Base-by-base conservation (phyloP, 2,113 vertebrate genomes). In the Lophius piscatorius region DNA sequence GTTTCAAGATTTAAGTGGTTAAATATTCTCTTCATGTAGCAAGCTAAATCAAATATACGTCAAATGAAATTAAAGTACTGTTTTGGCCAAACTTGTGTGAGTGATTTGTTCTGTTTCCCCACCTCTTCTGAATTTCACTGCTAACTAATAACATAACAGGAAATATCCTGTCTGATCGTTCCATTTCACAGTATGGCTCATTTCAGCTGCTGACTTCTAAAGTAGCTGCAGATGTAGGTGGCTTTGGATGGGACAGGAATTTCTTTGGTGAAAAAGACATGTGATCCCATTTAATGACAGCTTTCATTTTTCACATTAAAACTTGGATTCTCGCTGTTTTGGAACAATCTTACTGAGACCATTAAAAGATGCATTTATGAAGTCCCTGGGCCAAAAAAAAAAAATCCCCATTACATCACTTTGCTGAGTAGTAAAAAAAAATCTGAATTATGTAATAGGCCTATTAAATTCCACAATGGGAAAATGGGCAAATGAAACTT, bases 181-280 rank as follows among this genome's bases (percentile, higher is more conserved):
- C 54, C 42, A 60, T 49, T 50, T 21, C 44, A 21, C 56, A 12
- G 21, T 18, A 34, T 47, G 38, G 63, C 4, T 29, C 23, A 21
- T 70, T 67, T 64, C 44, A 59, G 14, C 20, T 40, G 40, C 38
- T 63, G 21, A 13, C 8, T 34, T 73, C 1, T 44, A 33, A 42
- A 72, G 28, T 26, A 57, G 38, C 59, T 55, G 33, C 40, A 83
- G 58, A 70, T 75, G 62, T 71, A 36, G 48, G 13, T 8, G 40
- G 57, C 40, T 54, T 33, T 22, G 21, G 2, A 54, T 10, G 16
- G 2, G 14, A 28, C n/a, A 41, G 35, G 28, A 38, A 61, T 57
- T 66, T 42, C 12, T 45, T 48, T 20, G 59, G 63, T 63, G 49
- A 38, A 58, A 57, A 46, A 22, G 17, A 17, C 34, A 67, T 39